phyloP scores from a whole-genome alignment of 1,140 invertebrate genomes.

The Cataglyphis hispanica region DNA sequence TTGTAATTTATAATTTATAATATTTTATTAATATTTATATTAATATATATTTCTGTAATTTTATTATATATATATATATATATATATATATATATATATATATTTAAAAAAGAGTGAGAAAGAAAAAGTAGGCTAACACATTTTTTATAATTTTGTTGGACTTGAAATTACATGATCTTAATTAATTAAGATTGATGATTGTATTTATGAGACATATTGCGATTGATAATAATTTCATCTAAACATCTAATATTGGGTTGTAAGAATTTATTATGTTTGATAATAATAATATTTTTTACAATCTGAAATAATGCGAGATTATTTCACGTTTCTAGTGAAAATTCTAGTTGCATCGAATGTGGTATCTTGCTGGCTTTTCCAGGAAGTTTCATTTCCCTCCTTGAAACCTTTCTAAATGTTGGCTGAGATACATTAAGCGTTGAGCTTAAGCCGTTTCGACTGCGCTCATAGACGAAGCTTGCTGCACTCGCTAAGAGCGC shows the following conservation, averaged over 20 bases:
- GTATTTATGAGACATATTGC: neutral
- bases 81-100: neutral
- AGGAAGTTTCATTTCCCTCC: slow-evolving; percentile 10
- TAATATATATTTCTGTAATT: neutral
- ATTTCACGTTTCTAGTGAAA: too few relatives aligned
- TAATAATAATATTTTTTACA: neutral
- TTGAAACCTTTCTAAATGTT: slow-evolving; percentile 18
- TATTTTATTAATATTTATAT: neutral
- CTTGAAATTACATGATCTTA: neutral
- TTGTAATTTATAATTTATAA: neutral
- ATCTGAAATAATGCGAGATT: neutral
- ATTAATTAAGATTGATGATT: neutral
- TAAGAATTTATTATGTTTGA: neutral
- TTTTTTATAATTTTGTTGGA: neutral
- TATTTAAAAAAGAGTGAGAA: neutral
- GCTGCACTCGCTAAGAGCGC: slow-evolving; percentile 51
- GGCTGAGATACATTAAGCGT: slow-evolving; percentile 30
- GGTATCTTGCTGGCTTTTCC: slow-evolving; percentile 21
- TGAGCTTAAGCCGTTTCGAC: slow-evolving; percentile 27
- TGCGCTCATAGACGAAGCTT: slow-evolving; percentile 26
- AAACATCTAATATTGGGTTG: neutral
- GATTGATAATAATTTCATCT: neutral
- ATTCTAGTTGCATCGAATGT: neutral
- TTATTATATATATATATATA: neutral
- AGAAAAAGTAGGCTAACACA: neutral